Conservation (phyloP, 1,140 invertebrate species). For the Elymnias hypermnestra region DNA sequence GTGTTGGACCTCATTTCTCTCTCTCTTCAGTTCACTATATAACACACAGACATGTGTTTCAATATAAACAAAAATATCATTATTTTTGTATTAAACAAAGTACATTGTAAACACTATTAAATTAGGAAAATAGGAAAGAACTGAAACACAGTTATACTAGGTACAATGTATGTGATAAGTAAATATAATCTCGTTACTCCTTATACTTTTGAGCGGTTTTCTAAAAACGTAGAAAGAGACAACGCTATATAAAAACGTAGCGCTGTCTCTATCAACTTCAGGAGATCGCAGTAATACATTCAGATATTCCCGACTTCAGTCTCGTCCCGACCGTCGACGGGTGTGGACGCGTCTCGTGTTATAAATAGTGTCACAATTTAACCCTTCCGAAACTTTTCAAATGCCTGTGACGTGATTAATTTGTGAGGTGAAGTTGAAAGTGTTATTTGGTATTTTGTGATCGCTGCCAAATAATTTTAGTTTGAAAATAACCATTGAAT, state of each 20-base stretch:
- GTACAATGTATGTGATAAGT: too few relatives aligned
- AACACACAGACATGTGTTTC: too few relatives aligned
- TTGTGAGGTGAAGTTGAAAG: slow-evolving; percentile 10
- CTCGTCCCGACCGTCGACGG: slow-evolving; percentile 11
- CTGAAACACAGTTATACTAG: too few relatives aligned
- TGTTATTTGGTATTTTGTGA: slow-evolving; percentile 11
- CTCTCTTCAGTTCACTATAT: too few relatives aligned
- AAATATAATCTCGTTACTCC: too few relatives aligned
- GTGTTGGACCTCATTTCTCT: too few relatives aligned
- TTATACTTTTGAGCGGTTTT: too few relatives aligned
- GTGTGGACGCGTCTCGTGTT: slow-evolving; percentile 6
- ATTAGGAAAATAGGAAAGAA: too few relatives aligned
- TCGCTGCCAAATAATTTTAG: slow-evolving; percentile 16
- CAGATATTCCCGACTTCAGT: slow-evolving; percentile 16
- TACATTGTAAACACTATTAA: too few relatives aligned
- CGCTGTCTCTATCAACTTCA: slow-evolving; percentile 4
- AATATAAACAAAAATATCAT: too few relatives aligned
- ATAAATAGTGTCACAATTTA: background rate
- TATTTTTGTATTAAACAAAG: too few relatives aligned
- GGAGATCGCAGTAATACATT: slow-evolving; percentile 14
- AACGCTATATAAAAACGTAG: too few relatives aligned
- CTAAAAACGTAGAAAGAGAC: slow-evolving; percentile 5
- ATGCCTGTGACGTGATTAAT: slow-evolving; percentile 8
- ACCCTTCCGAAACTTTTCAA: slow-evolving; percentile 10
- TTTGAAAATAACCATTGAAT: slow-evolving; percentile 12